Conservation (phyloP, 2,888 invertebrate genomes). For the Nipponacmea schrenckii region DNA sequence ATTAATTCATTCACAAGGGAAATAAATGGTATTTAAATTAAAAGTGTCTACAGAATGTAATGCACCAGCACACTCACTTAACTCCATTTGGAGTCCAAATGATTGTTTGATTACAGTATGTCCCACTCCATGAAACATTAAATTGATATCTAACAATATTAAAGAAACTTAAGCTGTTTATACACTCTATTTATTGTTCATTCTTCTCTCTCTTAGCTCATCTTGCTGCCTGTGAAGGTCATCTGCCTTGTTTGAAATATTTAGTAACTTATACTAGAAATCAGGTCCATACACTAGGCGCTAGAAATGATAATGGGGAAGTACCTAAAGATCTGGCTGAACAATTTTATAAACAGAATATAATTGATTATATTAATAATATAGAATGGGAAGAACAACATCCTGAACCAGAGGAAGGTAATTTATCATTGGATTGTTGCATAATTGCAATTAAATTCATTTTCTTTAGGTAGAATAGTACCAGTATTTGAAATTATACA, state of each 20-base stretch:
- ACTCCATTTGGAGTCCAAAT: no score
- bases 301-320: conserved; percentile 68
- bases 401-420: conserved; percentile 67
- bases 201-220: conserved; percentile 56
- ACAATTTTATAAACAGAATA: conserved; percentile 67
- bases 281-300: conserved; percentile 59
- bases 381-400: conserved; percentile 68
- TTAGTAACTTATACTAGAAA: conserved; percentile 61
- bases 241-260: conserved; percentile 67
- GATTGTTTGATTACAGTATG: no score
- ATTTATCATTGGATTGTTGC: conserved; percentile 22
- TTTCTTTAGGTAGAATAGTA: no score
- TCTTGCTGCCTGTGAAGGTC: conserved; percentile 67
- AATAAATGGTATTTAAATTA: no score
- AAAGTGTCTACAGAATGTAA: no score
- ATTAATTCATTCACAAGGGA: no score
- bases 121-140: no score
- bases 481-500: no score
- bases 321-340: conserved; percentile 67
- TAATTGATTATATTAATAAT: conserved; percentile 66
- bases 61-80: no score
- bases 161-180: no score
- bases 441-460: not conserved
- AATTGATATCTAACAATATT: no score
- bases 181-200: no score